phyloP scores from a whole-genome alignment of 2,888 invertebrate genomes.

The Pterostichus niger region DNA sequence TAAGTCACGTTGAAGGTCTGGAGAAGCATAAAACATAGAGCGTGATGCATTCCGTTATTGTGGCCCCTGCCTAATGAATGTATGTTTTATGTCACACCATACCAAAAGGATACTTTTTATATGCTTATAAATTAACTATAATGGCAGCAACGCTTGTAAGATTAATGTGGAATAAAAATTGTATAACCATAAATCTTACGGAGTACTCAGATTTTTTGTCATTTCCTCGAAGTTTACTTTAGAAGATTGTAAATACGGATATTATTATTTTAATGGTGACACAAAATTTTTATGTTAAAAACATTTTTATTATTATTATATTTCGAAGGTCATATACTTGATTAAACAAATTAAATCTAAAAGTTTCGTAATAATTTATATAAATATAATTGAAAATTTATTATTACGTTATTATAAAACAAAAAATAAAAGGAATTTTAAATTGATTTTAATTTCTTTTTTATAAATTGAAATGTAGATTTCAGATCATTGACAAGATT shows the following conservation, averaged over 20 bases:
- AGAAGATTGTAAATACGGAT: neutral
- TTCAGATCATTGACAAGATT: too few species aligned
- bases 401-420: too few species aligned
- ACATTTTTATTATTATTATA: too few species aligned
- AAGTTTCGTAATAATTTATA: too few species aligned
- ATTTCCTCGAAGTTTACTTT: constrained; percentile 16
- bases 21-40: constrained; percentile 23
- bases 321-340: too few species aligned
- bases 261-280: too few species aligned
- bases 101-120: constrained; percentile 39
- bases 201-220: constrained; percentile 27
- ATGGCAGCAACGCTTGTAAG: constrained; percentile 37
- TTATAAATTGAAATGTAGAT: too few species aligned
- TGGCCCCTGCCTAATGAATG: constrained; percentile 20
- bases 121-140: constrained; percentile 39
- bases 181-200: constrained; percentile 28
- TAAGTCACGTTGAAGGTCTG: constrained; percentile 19
- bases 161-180: constrained; percentile 45
- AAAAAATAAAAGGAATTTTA: too few species aligned
- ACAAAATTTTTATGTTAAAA: too few species aligned
- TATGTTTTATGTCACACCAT: constrained; percentile 26
- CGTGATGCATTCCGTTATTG: constrained; percentile 38
- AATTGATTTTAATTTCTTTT: too few species aligned
- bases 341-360: too few species aligned
- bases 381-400: too few species aligned